Percentiles rank a stretch among this genome's conserved stretches.
phyloP scores from a whole-genome alignment of 1,140 invertebrate genomes.

The Tetramorium alpestre region DNA sequence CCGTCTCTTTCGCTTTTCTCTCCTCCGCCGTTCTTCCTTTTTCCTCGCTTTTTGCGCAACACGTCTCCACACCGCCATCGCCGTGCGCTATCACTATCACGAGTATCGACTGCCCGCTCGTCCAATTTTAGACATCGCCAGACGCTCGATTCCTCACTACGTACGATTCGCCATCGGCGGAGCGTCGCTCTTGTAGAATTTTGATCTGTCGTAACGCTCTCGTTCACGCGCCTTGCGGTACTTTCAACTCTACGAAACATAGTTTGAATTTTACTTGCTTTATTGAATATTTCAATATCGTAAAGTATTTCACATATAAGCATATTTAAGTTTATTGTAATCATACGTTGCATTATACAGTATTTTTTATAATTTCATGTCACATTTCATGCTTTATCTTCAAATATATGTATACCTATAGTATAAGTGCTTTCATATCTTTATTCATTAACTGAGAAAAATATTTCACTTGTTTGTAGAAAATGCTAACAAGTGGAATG shows the following conservation, averaged over 20 bases:
- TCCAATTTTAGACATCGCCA: slow-evolving; percentile 46
- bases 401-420: not conserved
- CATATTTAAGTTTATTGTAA: not conserved
- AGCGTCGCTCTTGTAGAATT: slow-evolving; percentile 1
- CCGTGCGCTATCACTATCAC: slow-evolving; percentile 47
- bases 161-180: not conserved
- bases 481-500: not conserved
- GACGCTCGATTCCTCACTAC: slow-evolving; percentile 17
- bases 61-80: slow-evolving; percentile 60
- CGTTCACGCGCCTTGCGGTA: not conserved
- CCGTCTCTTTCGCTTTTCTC: slow-evolving; percentile 46
- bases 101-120: slow-evolving; percentile 55
- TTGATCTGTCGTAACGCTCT: slow-evolving; percentile 9
- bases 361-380: not conserved
- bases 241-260: not conserved
- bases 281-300: not conserved
- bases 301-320: not conserved
- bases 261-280: slow-evolving; percentile 1
- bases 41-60: slow-evolving; percentile 65
- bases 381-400: not conserved
- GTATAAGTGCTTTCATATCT: not conserved
- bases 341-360: not conserved
- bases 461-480: not conserved
- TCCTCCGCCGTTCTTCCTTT: slow-evolving; percentile 53
- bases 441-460: not conserved